phyloP scores from a whole-genome alignment of 2,888 invertebrate species.

The Platycheirus albimanus region DNA sequence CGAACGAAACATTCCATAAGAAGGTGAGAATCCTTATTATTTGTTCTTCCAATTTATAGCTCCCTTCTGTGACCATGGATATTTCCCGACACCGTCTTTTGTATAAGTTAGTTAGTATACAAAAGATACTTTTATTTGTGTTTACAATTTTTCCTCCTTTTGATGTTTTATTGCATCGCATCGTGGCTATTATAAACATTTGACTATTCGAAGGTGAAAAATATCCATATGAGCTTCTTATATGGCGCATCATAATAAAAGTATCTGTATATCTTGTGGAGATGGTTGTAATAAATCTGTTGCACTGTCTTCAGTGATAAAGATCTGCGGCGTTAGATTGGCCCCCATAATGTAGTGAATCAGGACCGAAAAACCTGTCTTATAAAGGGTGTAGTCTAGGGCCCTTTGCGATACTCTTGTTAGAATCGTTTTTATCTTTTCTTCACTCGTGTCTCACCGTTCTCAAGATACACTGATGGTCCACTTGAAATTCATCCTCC shows the following conservation, averaged over 20 bases:
- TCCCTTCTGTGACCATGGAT: slow-evolving; percentile 13
- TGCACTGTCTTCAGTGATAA: slow-evolving; percentile 5
- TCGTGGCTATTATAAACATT: slow-evolving; percentile 66
- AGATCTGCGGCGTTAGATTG: slow-evolving; percentile 33
- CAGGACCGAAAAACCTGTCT: slow-evolving; percentile 5
- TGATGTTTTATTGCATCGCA: too few species aligned
- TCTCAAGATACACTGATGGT: background rate
- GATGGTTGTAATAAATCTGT: slow-evolving; percentile 30
- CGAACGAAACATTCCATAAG: background rate
- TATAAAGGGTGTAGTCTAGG: slow-evolving; percentile 23
- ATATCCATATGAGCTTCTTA: slow-evolving; percentile 12
- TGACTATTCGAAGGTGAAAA: slow-evolving; percentile 34
- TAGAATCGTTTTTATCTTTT: slow-evolving; percentile 23
- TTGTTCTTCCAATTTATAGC: slow-evolving; percentile 33
- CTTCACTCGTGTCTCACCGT: background rate
- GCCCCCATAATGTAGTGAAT: slow-evolving; percentile 23
- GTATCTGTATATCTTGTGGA: background rate
- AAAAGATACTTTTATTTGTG: slow-evolving; percentile 23
- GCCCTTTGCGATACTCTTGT: slow-evolving; percentile 5
- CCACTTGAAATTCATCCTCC: slow-evolving; percentile 7
- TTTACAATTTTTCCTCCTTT: slow-evolving; percentile 21
- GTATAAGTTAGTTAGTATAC: too few species aligned
- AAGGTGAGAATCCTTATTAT: slow-evolving; percentile 23
- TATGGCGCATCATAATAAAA: slow-evolving; percentile 23
- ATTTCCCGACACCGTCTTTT: background rate